These are phyloP conservation scores for Eonycteris spelaea DNA, from an alignment of 2,113 vertebrate species.

Conservation along the genomic window DNA sequence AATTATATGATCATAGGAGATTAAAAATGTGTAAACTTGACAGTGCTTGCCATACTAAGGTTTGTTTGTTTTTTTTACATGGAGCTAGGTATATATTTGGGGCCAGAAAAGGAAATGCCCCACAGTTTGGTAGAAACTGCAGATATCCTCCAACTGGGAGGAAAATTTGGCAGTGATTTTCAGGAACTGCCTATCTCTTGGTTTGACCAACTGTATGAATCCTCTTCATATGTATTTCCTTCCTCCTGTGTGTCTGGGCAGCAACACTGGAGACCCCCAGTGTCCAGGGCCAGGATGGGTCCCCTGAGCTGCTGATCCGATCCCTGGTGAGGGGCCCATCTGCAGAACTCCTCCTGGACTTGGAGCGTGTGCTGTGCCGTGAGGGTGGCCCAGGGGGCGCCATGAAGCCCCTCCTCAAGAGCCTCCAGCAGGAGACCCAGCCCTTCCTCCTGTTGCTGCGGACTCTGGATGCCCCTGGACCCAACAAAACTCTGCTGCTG, in stretches of 20 bases:
- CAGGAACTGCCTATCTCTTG: not conserved
- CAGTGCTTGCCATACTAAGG: not conserved
- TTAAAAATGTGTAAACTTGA: not conserved
- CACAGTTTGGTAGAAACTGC: not conserved
- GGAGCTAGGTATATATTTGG: not conserved
- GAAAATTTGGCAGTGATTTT: not conserved
- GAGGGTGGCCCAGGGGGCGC: conserved; percentile 78
- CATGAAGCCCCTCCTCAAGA: conserved; percentile 82
- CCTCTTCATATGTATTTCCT: not conserved
- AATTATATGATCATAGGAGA: not conserved
- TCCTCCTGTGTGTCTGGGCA: not conserved
- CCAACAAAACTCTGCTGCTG: conserved; percentile 84
- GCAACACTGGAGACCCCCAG: conserved; percentile 43
- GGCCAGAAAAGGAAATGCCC: not conserved
- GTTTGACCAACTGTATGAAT: not conserved
- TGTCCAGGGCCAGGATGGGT: conserved; percentile 50
- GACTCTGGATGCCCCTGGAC: conserved; percentile 87
- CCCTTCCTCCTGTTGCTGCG: conserved; percentile 89
- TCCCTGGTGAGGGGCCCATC: conserved; percentile 83
- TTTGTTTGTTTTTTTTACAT: not conserved
- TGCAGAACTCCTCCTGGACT: conserved; percentile 90
- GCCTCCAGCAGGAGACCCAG: conserved; percentile 73
- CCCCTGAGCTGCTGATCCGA: conserved; percentile 81
- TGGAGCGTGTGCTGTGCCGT: conserved; percentile 90
- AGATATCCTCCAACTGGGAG: not conserved